Evolutionary conservation across 2,888 invertebrate species (phyloP), one percentile per base, ranked within the genome.

Genomic region (Cheilosia variabilis): DNA sequence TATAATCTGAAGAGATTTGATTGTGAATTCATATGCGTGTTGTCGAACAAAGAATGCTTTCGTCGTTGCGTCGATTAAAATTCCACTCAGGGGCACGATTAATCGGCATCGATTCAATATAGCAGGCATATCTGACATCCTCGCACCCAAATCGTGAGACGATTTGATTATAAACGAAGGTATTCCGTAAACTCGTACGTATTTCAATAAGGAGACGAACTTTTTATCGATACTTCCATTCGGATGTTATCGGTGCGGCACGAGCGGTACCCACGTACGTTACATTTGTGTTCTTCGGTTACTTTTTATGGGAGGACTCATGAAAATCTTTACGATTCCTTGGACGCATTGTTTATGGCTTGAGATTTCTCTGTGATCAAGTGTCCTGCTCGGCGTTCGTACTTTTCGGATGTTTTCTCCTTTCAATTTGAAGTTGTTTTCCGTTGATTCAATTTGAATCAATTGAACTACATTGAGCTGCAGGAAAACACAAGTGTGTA

Each of bases 271-370:
- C 27, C 50, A 65, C 37, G 57, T 45, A 57, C 19, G 45, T 10
- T 57, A 15, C 19, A 34, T 55, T 31, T 34, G 31, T 58, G 17
- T 58, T 43, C 19, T 52, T 52, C 5, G 22, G 58, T 47, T 34
- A 19, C 17, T 19, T 57, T 66, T 57, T 41, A 66, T 31, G 50
- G 27, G 13, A 15, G 27, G 37, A 57, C 47, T 57, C 57, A 65
- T 75, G 47, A 75, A 75, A 75, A 37, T 75, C 47, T 75, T 75
- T 75, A 75, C 65, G 63, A 57, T 57, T 57, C 63, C 73, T n/a
- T 72, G 37, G 50, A 52, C 19, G 10, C 13, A n/a, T 10, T 22
- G n/a, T 37, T 22, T 50, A 24, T 43, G n/a, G 19, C 27, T 6
- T 27, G 31, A 13, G 27, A 7, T 24, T 24, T 15, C 17, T 55